Evolutionary conservation across 2,797 vertebrate species (phyloP).

Genomic region (Chaunax sp.): DNA sequence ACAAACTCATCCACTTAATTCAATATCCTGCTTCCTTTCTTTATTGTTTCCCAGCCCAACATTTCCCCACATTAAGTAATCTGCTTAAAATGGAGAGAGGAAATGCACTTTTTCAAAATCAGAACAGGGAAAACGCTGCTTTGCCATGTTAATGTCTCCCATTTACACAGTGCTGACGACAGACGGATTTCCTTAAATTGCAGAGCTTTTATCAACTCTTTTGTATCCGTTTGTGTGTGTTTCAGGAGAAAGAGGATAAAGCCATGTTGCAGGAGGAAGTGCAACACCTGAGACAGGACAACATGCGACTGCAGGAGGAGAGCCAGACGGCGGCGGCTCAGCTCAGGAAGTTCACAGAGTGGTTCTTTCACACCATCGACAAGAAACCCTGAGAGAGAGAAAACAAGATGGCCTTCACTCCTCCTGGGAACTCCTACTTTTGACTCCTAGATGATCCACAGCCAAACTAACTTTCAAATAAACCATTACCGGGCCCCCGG

Average conservation of each 20-base stretch:
- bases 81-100: slow-evolving; percentile 61
- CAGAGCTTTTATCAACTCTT: slow-evolving; percentile 55
- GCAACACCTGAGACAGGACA: slow-evolving; percentile 95
- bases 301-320: slow-evolving; percentile 96
- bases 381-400: slow-evolving; percentile 85
- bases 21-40: slow-evolving; percentile 78
- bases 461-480: slow-evolving; percentile 52
- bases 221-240: slow-evolving; percentile 34
- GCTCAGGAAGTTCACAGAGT: slow-evolving; percentile 97
- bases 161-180: slow-evolving; percentile 55
- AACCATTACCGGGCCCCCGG: slow-evolving; percentile 47
- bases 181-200: slow-evolving; percentile 62
- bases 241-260: slow-evolving; percentile 98
- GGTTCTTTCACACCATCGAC: slow-evolving; percentile 96
- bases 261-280: slow-evolving; percentile 95
- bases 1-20: slow-evolving; percentile 74
- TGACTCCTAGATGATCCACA: slow-evolving; percentile 53
- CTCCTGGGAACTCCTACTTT: slow-evolving; percentile 50
- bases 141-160: slow-evolving; percentile 62
- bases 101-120: slow-evolving; percentile 65
- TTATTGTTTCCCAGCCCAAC: slow-evolving; percentile 61
- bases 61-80: slow-evolving; percentile 67
- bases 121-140: slow-evolving; percentile 50
- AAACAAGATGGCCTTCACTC: slow-evolving; percentile 43
- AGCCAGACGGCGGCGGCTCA: slow-evolving; percentile 94